These are phyloP conservation scores for Rhodophaea formosa DNA, from an alignment of 2,888 invertebrate genomes.

Conservation along the genomic window DNA sequence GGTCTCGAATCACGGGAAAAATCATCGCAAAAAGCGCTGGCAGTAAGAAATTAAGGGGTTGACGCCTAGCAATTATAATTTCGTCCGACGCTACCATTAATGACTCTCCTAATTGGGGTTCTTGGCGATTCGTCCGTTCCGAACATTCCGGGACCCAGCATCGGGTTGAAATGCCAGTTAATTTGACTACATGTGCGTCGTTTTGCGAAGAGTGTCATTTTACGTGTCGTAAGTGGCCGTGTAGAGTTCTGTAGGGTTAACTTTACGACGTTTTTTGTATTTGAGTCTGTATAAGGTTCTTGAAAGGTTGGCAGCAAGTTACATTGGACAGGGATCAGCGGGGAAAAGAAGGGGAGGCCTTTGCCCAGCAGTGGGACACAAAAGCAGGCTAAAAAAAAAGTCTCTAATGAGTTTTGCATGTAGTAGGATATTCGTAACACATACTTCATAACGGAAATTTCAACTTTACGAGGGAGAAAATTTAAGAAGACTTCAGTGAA, in stretches of 20 bases:
- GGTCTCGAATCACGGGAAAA: constrained; percentile 1
- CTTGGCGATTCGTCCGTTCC: constrained; percentile 40
- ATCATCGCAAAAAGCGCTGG: constrained; percentile 11
- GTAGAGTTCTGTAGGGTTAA: not conserved
- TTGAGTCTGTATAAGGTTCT: not conserved
- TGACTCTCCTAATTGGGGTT: constrained; percentile 58
- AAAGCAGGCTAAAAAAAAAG: too few relatives aligned
- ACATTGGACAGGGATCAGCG: too few relatives aligned
- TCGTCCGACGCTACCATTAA: constrained; percentile 43
- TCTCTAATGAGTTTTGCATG: too few relatives aligned
- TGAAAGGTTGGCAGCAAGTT: too few relatives aligned
- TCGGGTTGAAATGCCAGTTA: constrained; percentile 23
- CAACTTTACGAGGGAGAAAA: too few relatives aligned
- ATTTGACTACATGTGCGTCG: constrained; percentile 24
- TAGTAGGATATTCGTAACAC: too few relatives aligned
- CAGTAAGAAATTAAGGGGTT: constrained; percentile 21
- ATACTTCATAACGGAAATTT: too few relatives aligned
- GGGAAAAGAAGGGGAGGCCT: too few relatives aligned
- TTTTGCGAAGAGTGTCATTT: constrained; percentile 11
- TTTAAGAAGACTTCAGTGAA: too few relatives aligned
- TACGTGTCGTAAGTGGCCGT: constrained; percentile 5
- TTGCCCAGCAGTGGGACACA: too few relatives aligned
- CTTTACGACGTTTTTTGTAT: not conserved
- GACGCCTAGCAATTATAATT: constrained; percentile 34
- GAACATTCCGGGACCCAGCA: constrained; percentile 35